phyloP scores from a whole-genome alignment of 2,888 invertebrate species.

The Sarcophaga carnaria region DNA sequence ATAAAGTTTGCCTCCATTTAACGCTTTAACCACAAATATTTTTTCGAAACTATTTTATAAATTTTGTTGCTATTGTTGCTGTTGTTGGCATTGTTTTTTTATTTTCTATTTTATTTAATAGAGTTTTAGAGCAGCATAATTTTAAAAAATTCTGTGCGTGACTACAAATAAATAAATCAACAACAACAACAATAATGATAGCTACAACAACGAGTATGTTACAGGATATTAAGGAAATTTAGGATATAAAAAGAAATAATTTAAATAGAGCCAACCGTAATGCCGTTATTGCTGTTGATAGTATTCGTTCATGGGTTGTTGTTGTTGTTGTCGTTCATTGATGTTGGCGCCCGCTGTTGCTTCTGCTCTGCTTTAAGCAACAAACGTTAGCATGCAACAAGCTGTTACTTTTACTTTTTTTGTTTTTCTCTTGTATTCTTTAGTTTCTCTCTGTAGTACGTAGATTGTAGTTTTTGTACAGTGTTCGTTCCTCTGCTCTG shows the following conservation, averaged over 20 bases:
- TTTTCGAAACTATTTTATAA: conserved; percentile 37
- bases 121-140: not conserved
- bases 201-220: not conserved
- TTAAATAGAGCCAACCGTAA: not conserved
- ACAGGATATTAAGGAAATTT: conserved; percentile 38
- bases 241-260: conserved; percentile 45
- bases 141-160: conserved; percentile 2
- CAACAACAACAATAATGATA: not conserved
- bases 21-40: conserved; percentile 8
- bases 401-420: conserved; percentile 31
- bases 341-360: not conserved
- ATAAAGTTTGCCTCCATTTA: not conserved
- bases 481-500: too few relatives aligned
- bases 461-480: too few relatives aligned
- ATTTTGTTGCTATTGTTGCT: not conserved
- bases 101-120: not conserved
- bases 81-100: too few relatives aligned
- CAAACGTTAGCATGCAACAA: conserved; percentile 38
- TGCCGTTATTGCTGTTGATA: not conserved
- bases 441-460: too few relatives aligned
- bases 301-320: not conserved
- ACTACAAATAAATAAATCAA: conserved; percentile 9
- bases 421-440: not conserved
- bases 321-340: not conserved
- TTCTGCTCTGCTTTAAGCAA: not conserved